Base-by-base conservation (phyloP, 2,113 vertebrate species). In the Zapornia atra region DNA sequence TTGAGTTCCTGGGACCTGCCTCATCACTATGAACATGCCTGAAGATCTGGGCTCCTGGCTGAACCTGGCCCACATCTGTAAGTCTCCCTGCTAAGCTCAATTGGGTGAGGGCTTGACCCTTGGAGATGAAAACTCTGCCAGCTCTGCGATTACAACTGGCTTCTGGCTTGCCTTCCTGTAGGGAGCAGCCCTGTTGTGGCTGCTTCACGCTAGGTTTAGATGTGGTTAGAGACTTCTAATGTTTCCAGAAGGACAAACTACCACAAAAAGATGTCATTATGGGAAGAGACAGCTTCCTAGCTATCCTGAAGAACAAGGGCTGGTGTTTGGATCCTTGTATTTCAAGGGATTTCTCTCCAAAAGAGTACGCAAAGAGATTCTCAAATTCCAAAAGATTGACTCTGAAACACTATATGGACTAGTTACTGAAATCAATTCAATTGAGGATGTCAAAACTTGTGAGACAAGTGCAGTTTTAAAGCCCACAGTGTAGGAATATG, bases 71-170 rank as follows among this genome's bases (percentile, higher is more conserved):
- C 20, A 33, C 25, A 40, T 7, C 34, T 65, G 66, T 56, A 72
- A 33, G 2, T 79, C 31, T 80, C 10, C 51, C 34, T 46, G 34
- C 40, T 76, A 5, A 18, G 33, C 57, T 68, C 48, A 28, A 33
- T 3, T 9, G 29, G 22, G 22, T 16, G 12, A 81, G 36, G 33
- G 11, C 10, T 7, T 89, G 57, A n/a, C 28, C 64, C n/a, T 38
- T 25, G 48, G 7, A 17, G 50, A 65, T 12, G 28, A 60, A 85
- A 19, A 44, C 56, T 59, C 78, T 79, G 28, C 26, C 4, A 26
- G 21, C 14, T 69, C 34, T 44, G 6, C n/a, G 21, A 34, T 0
- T 25, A 33, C 15, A 54, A 20, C 0, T 22, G 31, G 7, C 15
- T 85, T 12, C 25, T 38, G 34, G 7, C 25, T 75, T 51, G 34